A percentile compares a stretch with the other conserved stretches of the same genome.
These are phyloP conservation scores for Ceramica pisi DNA, from an alignment of 2,888 invertebrate genomes.

Conservation along the genomic window DNA sequence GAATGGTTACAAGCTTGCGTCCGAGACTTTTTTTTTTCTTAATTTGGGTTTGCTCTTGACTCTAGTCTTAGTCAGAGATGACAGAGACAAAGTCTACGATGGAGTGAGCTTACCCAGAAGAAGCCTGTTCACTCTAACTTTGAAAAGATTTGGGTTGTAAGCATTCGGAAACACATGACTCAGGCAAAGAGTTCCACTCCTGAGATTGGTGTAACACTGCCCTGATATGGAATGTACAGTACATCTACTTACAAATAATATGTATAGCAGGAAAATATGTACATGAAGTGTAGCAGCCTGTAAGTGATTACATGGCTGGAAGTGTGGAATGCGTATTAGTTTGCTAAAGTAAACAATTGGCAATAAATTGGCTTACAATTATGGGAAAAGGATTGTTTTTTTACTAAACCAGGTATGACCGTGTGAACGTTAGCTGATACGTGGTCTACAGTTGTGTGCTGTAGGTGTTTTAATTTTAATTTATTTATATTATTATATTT, in stretches of 20 bases:
- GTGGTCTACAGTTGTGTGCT: not conserved
- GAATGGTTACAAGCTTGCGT: not conserved
- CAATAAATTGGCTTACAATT: slow-evolving; percentile 37
- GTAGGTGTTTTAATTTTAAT: not conserved
- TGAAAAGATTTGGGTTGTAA: too few species aligned
- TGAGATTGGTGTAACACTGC: not conserved
- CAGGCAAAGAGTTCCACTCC: too few species aligned
- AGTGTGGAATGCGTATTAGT: slow-evolving; percentile 32
- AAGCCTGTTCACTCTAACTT: too few species aligned
- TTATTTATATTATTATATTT: too few species aligned
- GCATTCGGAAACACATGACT: too few species aligned
- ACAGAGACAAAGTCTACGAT: too few species aligned
- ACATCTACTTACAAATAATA: not conserved
- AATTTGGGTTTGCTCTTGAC: too few species aligned
- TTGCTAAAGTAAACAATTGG: slow-evolving; percentile 32
- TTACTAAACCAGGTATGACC: not conserved
- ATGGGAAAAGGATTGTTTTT: slow-evolving; percentile 29
- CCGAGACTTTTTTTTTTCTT: too few species aligned
- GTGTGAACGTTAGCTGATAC: slow-evolving; percentile 16
- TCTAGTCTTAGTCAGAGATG: too few species aligned
- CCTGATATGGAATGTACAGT: slow-evolving; percentile 9
- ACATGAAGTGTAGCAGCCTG: not conserved
- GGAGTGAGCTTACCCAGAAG: too few species aligned
- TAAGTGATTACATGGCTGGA: slow-evolving; percentile 7
- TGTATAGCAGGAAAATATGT: not conserved